phyloP scores from a whole-genome alignment of 2,888 invertebrate genomes.

The Coenonympha arcania region DNA sequence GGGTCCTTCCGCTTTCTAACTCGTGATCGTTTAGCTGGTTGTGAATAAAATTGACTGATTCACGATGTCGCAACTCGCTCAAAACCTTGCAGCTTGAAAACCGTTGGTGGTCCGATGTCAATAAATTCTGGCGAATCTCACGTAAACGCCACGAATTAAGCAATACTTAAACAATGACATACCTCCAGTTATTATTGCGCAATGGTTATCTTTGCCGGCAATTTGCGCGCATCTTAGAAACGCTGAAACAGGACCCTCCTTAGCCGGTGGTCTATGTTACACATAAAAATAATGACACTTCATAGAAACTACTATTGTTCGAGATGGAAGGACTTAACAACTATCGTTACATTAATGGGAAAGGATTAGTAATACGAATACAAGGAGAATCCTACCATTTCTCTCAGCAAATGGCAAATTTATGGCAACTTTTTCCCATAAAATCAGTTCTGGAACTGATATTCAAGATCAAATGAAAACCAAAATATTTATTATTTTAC shows the following conservation, averaged over 20 bases:
- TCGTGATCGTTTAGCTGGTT: too few relatives aligned
- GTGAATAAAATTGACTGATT: too few relatives aligned
- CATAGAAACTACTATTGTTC: slow-evolving; percentile 11
- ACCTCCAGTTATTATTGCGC: slow-evolving; percentile 16
- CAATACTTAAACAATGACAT: slow-evolving; percentile 24
- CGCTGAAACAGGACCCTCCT: slow-evolving; percentile 22
- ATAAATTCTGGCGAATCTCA: neutral
- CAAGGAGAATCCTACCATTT: too few relatives aligned
- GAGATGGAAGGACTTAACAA: neutral
- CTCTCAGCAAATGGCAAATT: neutral
- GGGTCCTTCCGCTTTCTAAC: too few relatives aligned
- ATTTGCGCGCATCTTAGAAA: slow-evolving; percentile 18
- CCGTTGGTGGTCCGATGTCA: neutral
- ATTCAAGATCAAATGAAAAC: neutral
- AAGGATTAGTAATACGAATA: too few relatives aligned
- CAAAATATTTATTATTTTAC: too few relatives aligned
- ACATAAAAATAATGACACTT: slow-evolving; percentile 10
- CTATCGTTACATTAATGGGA: neutral
- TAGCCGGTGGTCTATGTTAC: slow-evolving; percentile 23
- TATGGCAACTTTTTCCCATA: neutral
- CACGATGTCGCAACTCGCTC: too few relatives aligned
- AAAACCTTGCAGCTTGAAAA: too few relatives aligned
- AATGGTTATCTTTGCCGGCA: slow-evolving; percentile 4
- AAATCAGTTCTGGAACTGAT: too few relatives aligned
- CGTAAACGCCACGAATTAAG: slow-evolving; percentile 6